Base-by-base conservation (phyloP, 1,140 invertebrate species). In the Ridgeia piscesae region DNA sequence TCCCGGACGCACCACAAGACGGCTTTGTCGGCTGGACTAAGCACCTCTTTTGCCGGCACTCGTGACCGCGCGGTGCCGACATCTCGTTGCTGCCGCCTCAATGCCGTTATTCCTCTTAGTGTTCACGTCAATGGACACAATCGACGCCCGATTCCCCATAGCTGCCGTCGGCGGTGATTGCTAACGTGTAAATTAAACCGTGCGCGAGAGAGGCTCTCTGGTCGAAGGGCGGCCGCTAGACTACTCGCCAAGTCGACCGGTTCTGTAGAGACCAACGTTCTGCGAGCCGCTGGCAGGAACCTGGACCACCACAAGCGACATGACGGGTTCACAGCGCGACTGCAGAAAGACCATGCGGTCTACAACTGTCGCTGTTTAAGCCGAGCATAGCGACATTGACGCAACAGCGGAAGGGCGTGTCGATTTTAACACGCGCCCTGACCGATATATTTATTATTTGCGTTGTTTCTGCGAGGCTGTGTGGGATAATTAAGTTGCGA, bases 161-260 rank as follows among this genome's bases (percentile, higher is more conserved):
- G 58, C 17, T 77, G 58, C 58, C 58, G 17, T 21, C 11, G 58
- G 58, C 58, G 14, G 58, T 77, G 58, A 77, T 77, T 77, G 58
- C 58, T 77, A 77, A 77, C 58, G 58, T 77, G 58, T 77, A 77
- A 77, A 77, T 77, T 77, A 77, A 77, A 77, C 58, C 27, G 58
- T 31, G 58, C 58, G 58, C 58, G 58, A 8, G 58, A 77, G 58
- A 77, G 58, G 27, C 6, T 17, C 58, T 2, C 58, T 21, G 58
- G 27, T 77, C 58, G 27, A 21, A 17, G 27, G 27, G 2, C 58
- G 58, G 58, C 58, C 2, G 58, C 58, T 77, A 21, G 58, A 77
- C 58, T 0, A 21, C 58, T 4, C 2, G 8, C 11, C 58, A 31
- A 21, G 58, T 4, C 58, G 4, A 21, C 58, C 2, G 6, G 14